Evolutionary conservation across 2,797 vertebrate species (phyloP), one percentile per base, ranked within the genome.

Genomic region (Scolopax rusticola): DNA sequence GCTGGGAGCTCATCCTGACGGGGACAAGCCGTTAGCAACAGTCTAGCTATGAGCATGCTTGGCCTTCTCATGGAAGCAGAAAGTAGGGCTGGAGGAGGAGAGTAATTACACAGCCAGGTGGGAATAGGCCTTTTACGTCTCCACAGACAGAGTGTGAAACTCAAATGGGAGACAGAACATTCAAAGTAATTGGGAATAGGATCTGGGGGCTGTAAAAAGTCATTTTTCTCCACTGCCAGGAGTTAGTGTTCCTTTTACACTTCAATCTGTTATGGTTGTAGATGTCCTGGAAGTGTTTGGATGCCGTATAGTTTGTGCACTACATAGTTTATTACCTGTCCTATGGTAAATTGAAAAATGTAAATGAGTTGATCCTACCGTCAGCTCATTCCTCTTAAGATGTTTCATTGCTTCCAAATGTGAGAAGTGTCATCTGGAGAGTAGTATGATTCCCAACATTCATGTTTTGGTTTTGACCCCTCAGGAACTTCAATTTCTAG

Each of bases 341-440:
- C 27, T 70, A 27, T 36, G 25, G 60, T 76, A 69, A 70, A 56
- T 17, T 56, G 30, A 64, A 84, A 47, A 47, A 47, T 21, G 21
- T 47, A 71, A 81, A 61, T 18, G 74, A 77, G 14, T 92, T 70
- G 54, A 73, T 75, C 8, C 24, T 59, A 77, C 32, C 89, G 50
- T 53, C 47, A 90, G 81, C 50, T 89, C 13, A 63, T 94, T 61
- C 56, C 15, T 61, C 30, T 3, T 67, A 84, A 64, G 38, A 48
- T 91, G 86, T 89, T 53, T 21, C 60, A 83, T 92, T 96, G 23
- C 36, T 97, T 97, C 90, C 91, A 96, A 93, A 97, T 82, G 59
- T 95, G 65, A 85, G 60, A 92, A 95, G 17, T 59, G 56, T 30
- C 61, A 95, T 83, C 87, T 45, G 73, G 32, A 69, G 18, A 38